Percentiles rank a stretch among this genome's conserved stretches.
These are phyloP conservation scores for Sinonovacula constricta DNA, from an alignment of 1,140 invertebrate genomes.

Conservation along the genomic window DNA sequence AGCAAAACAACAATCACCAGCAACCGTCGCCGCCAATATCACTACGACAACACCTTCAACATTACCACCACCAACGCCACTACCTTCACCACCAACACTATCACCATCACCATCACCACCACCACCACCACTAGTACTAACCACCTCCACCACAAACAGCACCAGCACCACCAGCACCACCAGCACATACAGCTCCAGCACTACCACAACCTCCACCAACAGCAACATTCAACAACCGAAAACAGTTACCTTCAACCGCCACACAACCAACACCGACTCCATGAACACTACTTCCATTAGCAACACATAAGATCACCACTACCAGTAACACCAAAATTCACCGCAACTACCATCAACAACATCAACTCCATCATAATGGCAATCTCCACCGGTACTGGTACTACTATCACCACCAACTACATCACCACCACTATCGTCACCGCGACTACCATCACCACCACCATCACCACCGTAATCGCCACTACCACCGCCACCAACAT, in stretches of 20 bases:
- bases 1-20: neutral
- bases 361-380: no score
- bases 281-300: neutral
- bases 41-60: neutral
- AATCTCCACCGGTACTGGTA: neutral
- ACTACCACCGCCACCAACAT: neutral
- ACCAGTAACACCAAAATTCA: neutral
- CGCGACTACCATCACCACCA: neutral
- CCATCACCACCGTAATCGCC: neutral
- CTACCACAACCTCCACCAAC: neutral
- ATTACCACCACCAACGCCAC: no score
- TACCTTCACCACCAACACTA: no score
- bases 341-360: no score
- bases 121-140: neutral
- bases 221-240: neutral
- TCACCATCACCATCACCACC: neutral
- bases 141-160: neutral
- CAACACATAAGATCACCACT: neutral
- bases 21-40: neutral
- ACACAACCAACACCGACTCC: neutral
- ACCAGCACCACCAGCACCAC: neutral
- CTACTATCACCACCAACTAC: conserved; percentile 1
- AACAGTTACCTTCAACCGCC: neutral
- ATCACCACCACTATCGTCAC: neutral
- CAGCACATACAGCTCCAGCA: neutral